Conservation (phyloP, 1,140 invertebrate species). For the Anthonomus grandis region DNA sequence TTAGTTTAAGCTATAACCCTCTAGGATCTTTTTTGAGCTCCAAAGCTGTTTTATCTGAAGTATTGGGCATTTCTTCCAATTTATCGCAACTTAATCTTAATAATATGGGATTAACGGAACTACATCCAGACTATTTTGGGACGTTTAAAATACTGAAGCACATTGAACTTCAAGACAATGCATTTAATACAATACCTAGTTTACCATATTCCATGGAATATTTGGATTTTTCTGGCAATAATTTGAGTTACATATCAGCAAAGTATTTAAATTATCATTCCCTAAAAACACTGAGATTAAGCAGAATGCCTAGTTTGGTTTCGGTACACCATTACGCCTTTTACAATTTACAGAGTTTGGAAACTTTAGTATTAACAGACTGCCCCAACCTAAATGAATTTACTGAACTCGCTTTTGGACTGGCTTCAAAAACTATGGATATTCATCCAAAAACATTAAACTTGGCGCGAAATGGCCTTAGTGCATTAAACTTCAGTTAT, state of each 20-base stretch:
- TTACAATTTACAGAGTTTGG: constrained; percentile 41
- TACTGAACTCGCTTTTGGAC: constrained; percentile 41
- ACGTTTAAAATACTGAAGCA: constrained; percentile 27
- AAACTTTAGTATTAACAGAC: constrained; percentile 39
- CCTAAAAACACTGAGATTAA: constrained; percentile 39
- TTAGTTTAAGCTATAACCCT: constrained; percentile 43
- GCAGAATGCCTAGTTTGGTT: constrained; percentile 36
- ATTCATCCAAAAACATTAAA: constrained; percentile 34
- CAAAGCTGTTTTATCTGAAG: constrained; percentile 19
- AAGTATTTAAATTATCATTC: constrained; percentile 39
- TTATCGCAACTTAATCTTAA: constrained; percentile 36
- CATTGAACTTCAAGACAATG: constrained; percentile 41
- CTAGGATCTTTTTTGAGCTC: constrained; percentile 32
- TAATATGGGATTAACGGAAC: constrained; percentile 30
- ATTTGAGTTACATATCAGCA: constrained; percentile 33
- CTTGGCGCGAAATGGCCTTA: constrained; percentile 40
- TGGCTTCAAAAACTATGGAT: constrained; percentile 29
- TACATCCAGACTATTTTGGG: constrained; percentile 35
- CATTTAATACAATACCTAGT: constrained; percentile 32
- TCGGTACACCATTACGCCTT: constrained; percentile 44
- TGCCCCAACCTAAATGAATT: constrained; percentile 38
- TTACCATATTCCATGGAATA: constrained; percentile 35
- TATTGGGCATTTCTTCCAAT: constrained; percentile 31
- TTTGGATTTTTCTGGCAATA: constrained; percentile 44
- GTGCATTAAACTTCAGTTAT: constrained; percentile 38